Evolutionary conservation across 2,113 vertebrate genomes (phyloP).

Genomic region (Orthonyx spaldingii): DNA sequence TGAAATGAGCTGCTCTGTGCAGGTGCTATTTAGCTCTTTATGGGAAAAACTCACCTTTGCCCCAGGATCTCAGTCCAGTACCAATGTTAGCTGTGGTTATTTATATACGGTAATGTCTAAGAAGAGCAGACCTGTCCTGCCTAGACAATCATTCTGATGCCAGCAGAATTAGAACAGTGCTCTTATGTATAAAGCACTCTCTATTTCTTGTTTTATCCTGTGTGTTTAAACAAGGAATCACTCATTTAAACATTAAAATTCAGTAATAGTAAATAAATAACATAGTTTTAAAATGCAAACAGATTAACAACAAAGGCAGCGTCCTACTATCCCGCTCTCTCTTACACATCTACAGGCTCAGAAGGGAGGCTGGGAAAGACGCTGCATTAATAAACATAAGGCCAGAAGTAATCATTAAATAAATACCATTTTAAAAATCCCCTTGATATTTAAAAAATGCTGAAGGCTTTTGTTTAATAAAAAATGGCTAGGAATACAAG

Average conservation of each 20-base stretch:
- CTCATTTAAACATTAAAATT: conserved; percentile 13
- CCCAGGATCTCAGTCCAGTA: neutral
- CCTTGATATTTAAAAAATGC: conserved; percentile 30
- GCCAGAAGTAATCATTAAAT: conserved; percentile 44
- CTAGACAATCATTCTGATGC: neutral
- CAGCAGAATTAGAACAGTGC: neutral
- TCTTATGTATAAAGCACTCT: neutral
- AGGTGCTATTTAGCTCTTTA: neutral
- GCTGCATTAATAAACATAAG: conserved; percentile 43
- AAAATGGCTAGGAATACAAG: neutral
- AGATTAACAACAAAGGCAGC: conserved; percentile 26
- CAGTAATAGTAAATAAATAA: conserved; percentile 21
- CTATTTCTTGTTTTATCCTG: neutral
- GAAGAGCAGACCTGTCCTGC: neutral
- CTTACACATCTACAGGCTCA: neutral
- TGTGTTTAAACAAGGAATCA: conserved; percentile 12
- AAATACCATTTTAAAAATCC: neutral
- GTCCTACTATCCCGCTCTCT: neutral
- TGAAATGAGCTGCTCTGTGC: neutral
- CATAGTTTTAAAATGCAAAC: neutral
- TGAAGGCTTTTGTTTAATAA: conserved; percentile 41
- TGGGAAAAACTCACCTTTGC: neutral
- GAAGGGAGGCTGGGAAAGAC: neutral
- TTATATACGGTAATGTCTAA: neutral
- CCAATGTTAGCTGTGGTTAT: neutral